Conservation (phyloP, 2,113 vertebrate genomes). For the Puntigrus tetrazona region DNA sequence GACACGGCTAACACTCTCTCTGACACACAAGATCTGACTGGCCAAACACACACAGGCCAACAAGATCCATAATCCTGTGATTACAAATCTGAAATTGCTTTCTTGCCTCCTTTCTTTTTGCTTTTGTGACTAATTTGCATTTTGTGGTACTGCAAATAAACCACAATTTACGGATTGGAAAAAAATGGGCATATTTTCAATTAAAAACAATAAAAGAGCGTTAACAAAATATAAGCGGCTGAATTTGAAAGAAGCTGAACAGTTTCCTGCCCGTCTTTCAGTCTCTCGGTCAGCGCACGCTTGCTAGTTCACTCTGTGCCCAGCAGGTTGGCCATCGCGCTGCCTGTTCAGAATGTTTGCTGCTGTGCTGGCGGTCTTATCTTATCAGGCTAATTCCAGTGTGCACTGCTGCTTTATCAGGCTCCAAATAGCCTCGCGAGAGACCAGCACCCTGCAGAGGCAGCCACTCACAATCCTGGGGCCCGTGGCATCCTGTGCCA, state of each 20-base stretch:
- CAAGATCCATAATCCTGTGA: neutral
- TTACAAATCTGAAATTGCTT: neutral
- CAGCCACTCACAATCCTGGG: slow-evolving; percentile 50
- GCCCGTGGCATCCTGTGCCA: slow-evolving; percentile 45
- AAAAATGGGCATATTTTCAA: neutral
- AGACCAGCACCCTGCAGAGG: slow-evolving; percentile 55
- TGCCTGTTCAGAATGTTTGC: slow-evolving; percentile 62
- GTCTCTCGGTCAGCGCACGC: slow-evolving; percentile 32
- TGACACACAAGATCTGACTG: slow-evolving; percentile 23
- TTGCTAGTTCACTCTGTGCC: slow-evolving; percentile 46
- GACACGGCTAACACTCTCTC: slow-evolving; percentile 27
- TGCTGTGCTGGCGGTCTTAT: slow-evolving; percentile 58
- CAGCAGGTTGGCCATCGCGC: slow-evolving; percentile 44
- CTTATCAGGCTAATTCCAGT: slow-evolving; percentile 67
- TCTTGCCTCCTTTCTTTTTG: neutral
- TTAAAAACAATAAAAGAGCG: neutral
- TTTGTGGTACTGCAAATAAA: neutral
- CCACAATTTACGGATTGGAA: neutral
- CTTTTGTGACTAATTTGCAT: neutral
- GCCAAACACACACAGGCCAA: slow-evolving; percentile 28
- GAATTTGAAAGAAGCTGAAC: neutral
- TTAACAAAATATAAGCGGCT: neutral
- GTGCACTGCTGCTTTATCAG: slow-evolving; percentile 60
- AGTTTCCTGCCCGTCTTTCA: neutral
- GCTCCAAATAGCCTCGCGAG: slow-evolving; percentile 61